These are phyloP conservation scores for Lineus longissimus DNA, from an alignment of 1,140 invertebrate species.

Conservation along the genomic window DNA sequence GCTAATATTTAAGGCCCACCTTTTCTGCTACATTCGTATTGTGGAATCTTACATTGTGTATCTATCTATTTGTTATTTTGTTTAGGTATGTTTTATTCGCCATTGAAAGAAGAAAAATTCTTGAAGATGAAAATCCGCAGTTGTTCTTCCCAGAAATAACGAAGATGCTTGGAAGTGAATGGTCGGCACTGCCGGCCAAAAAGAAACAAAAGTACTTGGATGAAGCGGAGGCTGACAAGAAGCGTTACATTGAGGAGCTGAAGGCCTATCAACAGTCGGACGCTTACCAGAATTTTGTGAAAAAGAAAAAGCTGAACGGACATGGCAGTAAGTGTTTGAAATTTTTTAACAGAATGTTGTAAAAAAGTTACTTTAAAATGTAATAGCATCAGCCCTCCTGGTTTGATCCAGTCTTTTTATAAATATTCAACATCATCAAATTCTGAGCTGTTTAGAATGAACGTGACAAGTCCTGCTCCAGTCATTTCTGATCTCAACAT, in stretches of 20 bases:
- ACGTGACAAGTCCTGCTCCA: too few species aligned
- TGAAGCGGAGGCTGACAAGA: constrained; percentile 59
- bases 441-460: too few species aligned
- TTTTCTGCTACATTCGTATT: too few species aligned
- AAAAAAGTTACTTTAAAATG: too few species aligned
- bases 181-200: constrained; percentile 57
- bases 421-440: too few species aligned
- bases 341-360: background rate
- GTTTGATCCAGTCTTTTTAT: too few species aligned
- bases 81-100: constrained; percentile 59
- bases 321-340: constrained; percentile 24
- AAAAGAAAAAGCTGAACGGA: constrained; percentile 57
- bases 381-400: too few species aligned
- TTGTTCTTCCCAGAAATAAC: constrained; percentile 58
- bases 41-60: too few species aligned
- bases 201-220: constrained; percentile 60
- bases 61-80: too few species aligned
- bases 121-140: constrained; percentile 52
- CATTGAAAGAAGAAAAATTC: constrained; percentile 58
- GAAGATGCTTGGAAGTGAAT: constrained; percentile 60
- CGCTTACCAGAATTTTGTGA: constrained; percentile 58
- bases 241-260: constrained; percentile 59
- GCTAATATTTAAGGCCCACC: too few species aligned
- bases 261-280: constrained; percentile 60
- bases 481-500: too few species aligned